Evolutionary conservation across 2,113 vertebrate genomes (phyloP).

Genomic region (Odontophorus gujanensis): DNA sequence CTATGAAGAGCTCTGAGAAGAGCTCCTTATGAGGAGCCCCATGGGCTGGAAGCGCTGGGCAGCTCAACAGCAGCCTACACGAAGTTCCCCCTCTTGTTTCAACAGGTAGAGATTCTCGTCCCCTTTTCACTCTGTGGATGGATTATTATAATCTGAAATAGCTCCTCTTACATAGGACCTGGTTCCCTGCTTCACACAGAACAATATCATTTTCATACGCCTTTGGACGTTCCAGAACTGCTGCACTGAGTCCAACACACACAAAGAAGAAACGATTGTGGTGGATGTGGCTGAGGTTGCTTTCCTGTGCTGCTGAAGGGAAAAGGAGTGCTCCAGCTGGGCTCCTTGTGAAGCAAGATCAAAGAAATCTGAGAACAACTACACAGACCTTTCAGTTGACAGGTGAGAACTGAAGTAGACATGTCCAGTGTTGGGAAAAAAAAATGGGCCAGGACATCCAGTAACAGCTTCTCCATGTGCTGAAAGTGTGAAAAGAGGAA

Average conservation of each 20-base stretch:
- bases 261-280: neutral
- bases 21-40: neutral
- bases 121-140: neutral
- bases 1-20: neutral
- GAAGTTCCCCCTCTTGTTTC: neutral
- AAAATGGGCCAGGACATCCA: neutral
- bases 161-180: neutral
- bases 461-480: neutral
- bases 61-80: neutral
- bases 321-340: neutral
- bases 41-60: neutral
- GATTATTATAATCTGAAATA: neutral
- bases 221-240: neutral
- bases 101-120: rapidly evolving
- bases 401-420: neutral
- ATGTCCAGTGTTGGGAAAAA: neutral
- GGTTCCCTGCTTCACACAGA: neutral
- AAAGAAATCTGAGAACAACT: neutral
- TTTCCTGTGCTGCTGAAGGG: neutral
- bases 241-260: neutral
- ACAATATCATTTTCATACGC: neutral
- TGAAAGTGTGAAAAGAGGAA: neutral
- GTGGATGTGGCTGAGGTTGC: neutral
- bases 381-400: neutral
- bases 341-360: neutral